phyloP scores from a whole-genome alignment of 2,113 vertebrate genomes.

The Cygnus buccinator region DNA sequence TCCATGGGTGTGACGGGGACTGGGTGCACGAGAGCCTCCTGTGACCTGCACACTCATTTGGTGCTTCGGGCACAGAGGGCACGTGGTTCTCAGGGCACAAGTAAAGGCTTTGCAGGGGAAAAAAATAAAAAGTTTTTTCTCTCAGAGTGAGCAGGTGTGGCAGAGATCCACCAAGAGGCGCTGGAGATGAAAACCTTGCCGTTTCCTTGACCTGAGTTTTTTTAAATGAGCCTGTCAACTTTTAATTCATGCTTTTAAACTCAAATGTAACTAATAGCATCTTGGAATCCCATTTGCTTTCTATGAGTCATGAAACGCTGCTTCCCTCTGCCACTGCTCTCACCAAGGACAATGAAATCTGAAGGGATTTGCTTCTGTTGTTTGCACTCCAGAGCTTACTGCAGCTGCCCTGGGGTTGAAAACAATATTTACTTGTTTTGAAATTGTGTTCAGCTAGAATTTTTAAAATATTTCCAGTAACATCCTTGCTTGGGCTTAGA shows the following conservation, averaged over 20 bases:
- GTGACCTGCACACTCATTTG: background rate
- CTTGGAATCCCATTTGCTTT: background rate
- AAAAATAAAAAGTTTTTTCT: background rate
- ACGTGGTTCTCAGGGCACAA: background rate
- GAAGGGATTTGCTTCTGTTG: background rate
- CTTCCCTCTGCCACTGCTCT: background rate
- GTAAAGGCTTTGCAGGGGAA: background rate
- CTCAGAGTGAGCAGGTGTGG: background rate
- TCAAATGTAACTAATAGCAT: background rate
- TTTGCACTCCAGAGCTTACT: conserved; percentile 3
- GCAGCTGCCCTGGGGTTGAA: background rate
- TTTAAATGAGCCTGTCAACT: background rate
- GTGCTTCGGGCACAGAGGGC: background rate
- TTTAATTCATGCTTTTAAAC: background rate
- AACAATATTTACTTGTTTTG: background rate
- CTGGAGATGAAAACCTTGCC: background rate
- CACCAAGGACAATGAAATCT: background rate
- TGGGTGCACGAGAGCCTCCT: background rate
- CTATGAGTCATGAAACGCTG: background rate
- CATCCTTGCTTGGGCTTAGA: background rate
- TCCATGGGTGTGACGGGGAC: background rate
- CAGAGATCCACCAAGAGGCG: background rate
- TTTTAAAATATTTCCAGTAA: background rate
- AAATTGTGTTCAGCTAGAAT: background rate
- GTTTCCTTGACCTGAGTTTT: background rate